Percentiles rank a stretch among this genome's conserved stretches.
These are phyloP conservation scores for Acanthopagrus latus DNA, from an alignment of 2,797 vertebrate genomes.

Conservation along the genomic window DNA sequence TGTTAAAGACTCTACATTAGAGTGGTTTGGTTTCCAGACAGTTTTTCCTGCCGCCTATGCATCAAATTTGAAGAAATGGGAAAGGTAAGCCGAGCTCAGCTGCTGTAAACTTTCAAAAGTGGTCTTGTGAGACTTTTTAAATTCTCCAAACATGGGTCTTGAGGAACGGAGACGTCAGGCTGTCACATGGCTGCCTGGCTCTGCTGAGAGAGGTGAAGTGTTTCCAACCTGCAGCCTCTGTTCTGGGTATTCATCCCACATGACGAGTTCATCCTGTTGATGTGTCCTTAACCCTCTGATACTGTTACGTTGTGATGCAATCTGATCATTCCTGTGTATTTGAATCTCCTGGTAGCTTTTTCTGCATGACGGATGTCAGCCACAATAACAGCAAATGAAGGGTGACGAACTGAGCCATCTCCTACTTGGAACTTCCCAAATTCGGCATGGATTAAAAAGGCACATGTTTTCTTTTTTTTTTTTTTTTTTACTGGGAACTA, in stretches of 20 bases:
- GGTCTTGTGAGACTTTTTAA: slow-evolving; percentile 9
- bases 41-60: background rate
- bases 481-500: slow-evolving; percentile 25
- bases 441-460: slow-evolving; percentile 26
- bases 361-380: slow-evolving; percentile 4
- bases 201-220: background rate
- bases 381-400: background rate
- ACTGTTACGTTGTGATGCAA: no score
- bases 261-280: background rate
- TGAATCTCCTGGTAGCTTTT: background rate
- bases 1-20: slow-evolving; percentile 8
- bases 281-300: background rate
- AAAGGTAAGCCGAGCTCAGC: slow-evolving; percentile 8
- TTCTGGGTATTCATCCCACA: background rate
- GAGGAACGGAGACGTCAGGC: background rate
- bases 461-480: background rate
- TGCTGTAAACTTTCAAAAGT: slow-evolving; percentile 15
- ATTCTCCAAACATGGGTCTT: slow-evolving; percentile 44
- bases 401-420: slow-evolving; percentile 8
- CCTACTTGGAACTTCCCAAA: background rate
- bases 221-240: background rate
- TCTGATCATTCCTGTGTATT: background rate
- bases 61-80: background rate
- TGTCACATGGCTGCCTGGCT: background rate
- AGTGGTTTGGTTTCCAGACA: background rate